These are phyloP conservation scores for Nysson spinosus DNA, from an alignment of 2,888 invertebrate species.

Conservation along the genomic window DNA sequence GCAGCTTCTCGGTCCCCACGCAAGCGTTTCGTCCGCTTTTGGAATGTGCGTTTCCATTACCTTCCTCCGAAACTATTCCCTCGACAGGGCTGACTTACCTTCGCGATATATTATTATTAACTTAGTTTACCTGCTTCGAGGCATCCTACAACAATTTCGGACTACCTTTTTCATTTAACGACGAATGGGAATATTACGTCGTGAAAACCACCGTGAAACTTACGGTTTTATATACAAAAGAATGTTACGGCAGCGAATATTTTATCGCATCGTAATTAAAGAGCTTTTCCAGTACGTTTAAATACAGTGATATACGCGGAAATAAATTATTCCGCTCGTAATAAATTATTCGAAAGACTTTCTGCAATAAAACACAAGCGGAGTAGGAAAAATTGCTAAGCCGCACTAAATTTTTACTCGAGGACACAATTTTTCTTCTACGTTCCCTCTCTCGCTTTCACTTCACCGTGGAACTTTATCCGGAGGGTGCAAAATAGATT, in stretches of 20 bases:
- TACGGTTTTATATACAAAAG: no score
- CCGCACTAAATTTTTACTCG: conserved; percentile 27
- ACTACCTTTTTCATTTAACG: no score
- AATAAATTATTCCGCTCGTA: conserved; percentile 15
- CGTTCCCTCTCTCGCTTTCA: neutral
- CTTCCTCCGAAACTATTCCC: conserved; percentile 3
- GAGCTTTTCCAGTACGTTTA: no score
- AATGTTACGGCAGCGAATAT: no score
- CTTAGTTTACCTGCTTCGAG: no score
- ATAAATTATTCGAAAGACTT: conserved; percentile 18
- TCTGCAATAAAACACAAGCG: neutral
- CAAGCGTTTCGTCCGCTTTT: neutral
- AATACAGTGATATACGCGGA: no score
- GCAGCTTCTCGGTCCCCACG: conserved; percentile 22
- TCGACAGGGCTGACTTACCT: conserved; percentile 15
- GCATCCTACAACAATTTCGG: no score
- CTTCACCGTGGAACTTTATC: neutral
- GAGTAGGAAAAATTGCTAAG: conserved; percentile 2
- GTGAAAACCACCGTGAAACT: no score
- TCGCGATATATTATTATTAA: conserved; percentile 12
- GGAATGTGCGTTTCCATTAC: conserved; percentile 37
- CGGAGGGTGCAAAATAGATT: neutral
- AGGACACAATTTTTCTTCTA: neutral
- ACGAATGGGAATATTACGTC: no score
- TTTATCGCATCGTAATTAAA: no score